A percentile compares a stretch with the other conserved stretches of the same genome.
These are phyloP conservation scores for Zele albiditarsus DNA, from an alignment of 2,888 invertebrate species.

Conservation along the genomic window DNA sequence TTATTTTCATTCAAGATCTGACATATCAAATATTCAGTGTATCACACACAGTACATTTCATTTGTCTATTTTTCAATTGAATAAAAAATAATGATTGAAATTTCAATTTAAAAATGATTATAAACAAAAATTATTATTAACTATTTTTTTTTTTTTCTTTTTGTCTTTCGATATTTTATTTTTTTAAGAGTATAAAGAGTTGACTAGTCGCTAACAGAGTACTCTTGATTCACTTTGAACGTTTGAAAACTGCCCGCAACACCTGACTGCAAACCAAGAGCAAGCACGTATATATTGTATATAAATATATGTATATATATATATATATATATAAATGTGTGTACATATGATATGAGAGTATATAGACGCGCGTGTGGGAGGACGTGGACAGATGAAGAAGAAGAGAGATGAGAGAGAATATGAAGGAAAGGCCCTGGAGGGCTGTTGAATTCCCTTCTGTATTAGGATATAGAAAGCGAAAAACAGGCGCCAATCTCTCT, in stretches of 20 bases:
- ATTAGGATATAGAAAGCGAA: slow-evolving; percentile 63
- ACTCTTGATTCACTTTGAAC: slow-evolving; percentile 66
- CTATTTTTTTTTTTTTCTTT: neutral
- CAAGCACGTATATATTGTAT: slow-evolving; percentile 60
- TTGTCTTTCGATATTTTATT: neutral
- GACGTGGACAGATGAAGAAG: slow-evolving; percentile 24
- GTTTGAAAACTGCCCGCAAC: slow-evolving; percentile 64
- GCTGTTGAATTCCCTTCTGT: slow-evolving; percentile 54
- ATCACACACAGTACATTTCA: too few relatives aligned
- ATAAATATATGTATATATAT: neutral
- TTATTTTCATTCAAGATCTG: too few relatives aligned
- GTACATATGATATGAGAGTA: slow-evolving; percentile 47
- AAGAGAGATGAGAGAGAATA: slow-evolving; percentile 23
- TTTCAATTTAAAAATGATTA: too few relatives aligned
- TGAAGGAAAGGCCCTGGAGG: slow-evolving; percentile 39
- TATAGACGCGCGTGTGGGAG: neutral
- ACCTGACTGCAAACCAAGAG: slow-evolving; percentile 66
- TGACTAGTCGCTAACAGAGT: neutral
- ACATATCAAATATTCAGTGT: too few relatives aligned
- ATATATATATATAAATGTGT: slow-evolving; percentile 21
- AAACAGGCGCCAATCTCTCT: slow-evolving; percentile 60
- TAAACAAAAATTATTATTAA: neutral
- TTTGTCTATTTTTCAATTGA: too few relatives aligned
- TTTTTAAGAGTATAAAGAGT: neutral
- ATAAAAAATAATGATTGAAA: too few relatives aligned